Evolutionary conservation across 2,113 vertebrate species (phyloP), one percentile per base, ranked within the genome.

Genomic region (Opisthocomus hoazin): DNA sequence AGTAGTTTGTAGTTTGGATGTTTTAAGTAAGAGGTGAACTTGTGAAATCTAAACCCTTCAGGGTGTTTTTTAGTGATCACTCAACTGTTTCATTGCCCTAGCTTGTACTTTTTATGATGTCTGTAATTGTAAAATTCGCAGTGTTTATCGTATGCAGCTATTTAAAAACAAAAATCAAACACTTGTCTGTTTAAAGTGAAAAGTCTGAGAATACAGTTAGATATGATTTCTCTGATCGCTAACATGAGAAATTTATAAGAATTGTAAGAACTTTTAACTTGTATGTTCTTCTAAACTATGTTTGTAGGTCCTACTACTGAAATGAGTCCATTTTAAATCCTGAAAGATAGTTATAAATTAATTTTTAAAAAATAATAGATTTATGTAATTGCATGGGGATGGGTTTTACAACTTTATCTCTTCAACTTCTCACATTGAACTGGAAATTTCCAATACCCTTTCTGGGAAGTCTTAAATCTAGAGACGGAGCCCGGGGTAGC

Each of bases 41-140:
- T 97, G 97, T 98, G 96, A 97, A 98, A 98, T 92, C 85, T 93
- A 97, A 97, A 84, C 96, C 96, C 92, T 94, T 95, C 83, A 76
- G 54, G 89, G 84, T 82, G 48, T 91, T 97, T 97, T 94, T 96
- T 95, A 97, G 73, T 96, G 93, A 94, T 93, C 94, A 82, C 51
- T 97, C 84, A 97, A 85, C 93, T 96, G 90, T 97, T 95, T 97
- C 94, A 95, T 92, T 96, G 90, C 82, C 88, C 84, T 92, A 81
- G 51, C 94, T 66, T 97, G 79, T 94, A 87, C 80, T 92, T 98
- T 97, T 97, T 90, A 97, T 93, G 93, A 87, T 90, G 85, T 90
- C 93, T 79, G 63, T 92, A 89, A 68, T 82, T 66, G 61, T 74
- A 85, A 65, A 90, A 73, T 96, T 61, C 57, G 73, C 50, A 36